These are phyloP conservation scores for Lineus longissimus DNA, from an alignment of 1,140 invertebrate species.

Conservation along the genomic window DNA sequence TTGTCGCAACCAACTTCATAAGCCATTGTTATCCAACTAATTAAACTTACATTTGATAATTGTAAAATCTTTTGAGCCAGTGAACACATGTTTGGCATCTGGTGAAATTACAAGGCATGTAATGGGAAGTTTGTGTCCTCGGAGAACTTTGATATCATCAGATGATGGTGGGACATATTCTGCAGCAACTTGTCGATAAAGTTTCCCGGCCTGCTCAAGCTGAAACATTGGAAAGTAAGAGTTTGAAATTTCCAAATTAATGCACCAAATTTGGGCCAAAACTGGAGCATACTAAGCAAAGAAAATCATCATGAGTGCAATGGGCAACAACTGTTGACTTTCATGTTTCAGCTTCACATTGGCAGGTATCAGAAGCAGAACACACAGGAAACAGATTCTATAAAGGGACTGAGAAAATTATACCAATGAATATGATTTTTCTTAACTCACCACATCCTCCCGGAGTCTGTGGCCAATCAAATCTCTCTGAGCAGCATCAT, in stretches of 20 bases:
- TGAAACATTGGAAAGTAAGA: too few relatives aligned
- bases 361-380: too few relatives aligned
- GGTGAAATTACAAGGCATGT: conserved; percentile 77
- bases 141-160: conserved; percentile 34
- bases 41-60: conserved; percentile 76
- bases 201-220: conserved; percentile 76
- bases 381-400: too few relatives aligned
- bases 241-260: conserved; percentile 3
- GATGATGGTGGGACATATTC: conserved; percentile 31
- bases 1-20: too few relatives aligned
- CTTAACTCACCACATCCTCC: conserved; percentile 64
- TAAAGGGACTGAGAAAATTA: too few relatives aligned
- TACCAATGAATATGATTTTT: too few relatives aligned
- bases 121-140: conserved; percentile 68
- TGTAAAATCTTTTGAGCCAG: conserved; percentile 81
- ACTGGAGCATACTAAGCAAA: too few relatives aligned
- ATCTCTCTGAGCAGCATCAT: conserved; percentile 65
- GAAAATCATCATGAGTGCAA: too few relatives aligned
- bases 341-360: too few relatives aligned
- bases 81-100: conserved; percentile 72
- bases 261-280: not conserved
- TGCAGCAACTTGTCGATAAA: conserved; percentile 71
- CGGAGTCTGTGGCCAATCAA: conserved; percentile 68
- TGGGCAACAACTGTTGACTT: too few relatives aligned
- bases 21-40: too few relatives aligned